Base-by-base conservation (phyloP, 2,797 vertebrate genomes). In the Semaprochilodus insignis region DNA sequence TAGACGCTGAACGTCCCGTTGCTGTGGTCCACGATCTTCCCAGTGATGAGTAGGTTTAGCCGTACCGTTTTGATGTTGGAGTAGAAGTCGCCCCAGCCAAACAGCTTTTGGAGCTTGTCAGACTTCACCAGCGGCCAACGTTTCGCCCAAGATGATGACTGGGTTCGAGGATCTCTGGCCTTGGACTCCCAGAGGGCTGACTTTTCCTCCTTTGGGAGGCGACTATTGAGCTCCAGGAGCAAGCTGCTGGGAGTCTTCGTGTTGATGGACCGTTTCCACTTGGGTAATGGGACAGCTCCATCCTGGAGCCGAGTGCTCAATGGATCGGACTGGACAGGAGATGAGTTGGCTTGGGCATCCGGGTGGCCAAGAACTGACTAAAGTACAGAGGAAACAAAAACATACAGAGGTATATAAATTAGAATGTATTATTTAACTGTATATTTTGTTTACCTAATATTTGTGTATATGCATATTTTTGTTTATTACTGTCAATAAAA, bases 1-100 rank as follows among this genome's bases (percentile, higher is more conserved):
- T 97, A 97, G 84, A 99, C 96, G 19, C 96, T 98, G 92, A 99
- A 97, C 0, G 96, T 98, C 77, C 98, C 98, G 0, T 99, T 99
- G 23, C 98, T 97, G 0, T 99, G 97, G 88, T 99, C 97, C n/a
- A 99, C 97, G 0, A 99, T 98, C 93, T 99, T 99, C 34, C 66
- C 66, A 3, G 66, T 48, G 40, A 69, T 48, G 10, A 69, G 66
- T 36, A 69, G 66, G 36, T 69, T 69, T 8, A 69, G 66, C 1
- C 40, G 6, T 36, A 69, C 34, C 6, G 66, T 69, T 48, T 69
- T 69, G 66, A 69, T 48, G 40, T 40, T 69, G 34, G 66, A 40
- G 66, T 69, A 69, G 36, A 69, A 69, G 34, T 69, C 40, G 19
- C 66, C 66, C 66, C 66, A 69, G 40, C 66, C 40, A 23, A 69